Evolutionary conservation across 2,888 invertebrate species (phyloP).

Genomic region (Corythucha ciliata): DNA sequence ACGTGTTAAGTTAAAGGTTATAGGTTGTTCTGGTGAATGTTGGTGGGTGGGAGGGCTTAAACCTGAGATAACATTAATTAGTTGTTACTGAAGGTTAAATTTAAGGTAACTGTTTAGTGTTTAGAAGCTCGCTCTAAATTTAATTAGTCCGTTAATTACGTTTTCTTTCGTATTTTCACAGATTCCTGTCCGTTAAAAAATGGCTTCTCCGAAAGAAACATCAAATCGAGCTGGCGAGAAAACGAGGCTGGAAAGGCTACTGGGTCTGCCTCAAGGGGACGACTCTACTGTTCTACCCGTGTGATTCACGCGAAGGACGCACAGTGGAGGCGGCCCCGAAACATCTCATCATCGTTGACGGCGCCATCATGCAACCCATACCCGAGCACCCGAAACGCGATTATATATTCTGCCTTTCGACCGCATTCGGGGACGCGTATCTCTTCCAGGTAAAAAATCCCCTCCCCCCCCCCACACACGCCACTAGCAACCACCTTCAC

Average conservation of each 20-base stretch:
- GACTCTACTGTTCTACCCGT: conserved; percentile 89
- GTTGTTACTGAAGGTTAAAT: no score
- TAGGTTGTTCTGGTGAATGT: no score
- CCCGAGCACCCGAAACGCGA: conserved; percentile 98
- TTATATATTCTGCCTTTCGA: conserved; percentile 95
- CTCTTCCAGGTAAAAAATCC: conserved; percentile 73
- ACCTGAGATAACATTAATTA: no score
- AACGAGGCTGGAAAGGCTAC: conserved; percentile 96
- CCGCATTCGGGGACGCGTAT: conserved; percentile 95
- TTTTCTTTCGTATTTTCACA: conserved; percentile 43
- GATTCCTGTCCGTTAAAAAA: conserved; percentile 95
- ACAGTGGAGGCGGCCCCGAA: conserved; percentile 89
- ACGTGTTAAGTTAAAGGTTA: no score
- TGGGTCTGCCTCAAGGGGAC: conserved; percentile 98
- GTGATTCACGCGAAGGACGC: conserved; percentile 82
- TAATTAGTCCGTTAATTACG: neutral
- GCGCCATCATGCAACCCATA: conserved; percentile 95
- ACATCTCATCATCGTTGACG: conserved; percentile 91
- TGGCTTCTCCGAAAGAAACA: conserved; percentile 94
- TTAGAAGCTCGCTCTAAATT: no score
- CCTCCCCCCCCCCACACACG: neutral
- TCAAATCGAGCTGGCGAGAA: conserved; percentile 90
- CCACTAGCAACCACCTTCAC: no score
- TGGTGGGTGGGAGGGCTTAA: no score
- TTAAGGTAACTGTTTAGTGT: no score